Percentiles rank a stretch among this genome's conserved stretches.
phyloP scores from a whole-genome alignment of 2,797 vertebrate species.

The Trichosurus vulpecula region DNA sequence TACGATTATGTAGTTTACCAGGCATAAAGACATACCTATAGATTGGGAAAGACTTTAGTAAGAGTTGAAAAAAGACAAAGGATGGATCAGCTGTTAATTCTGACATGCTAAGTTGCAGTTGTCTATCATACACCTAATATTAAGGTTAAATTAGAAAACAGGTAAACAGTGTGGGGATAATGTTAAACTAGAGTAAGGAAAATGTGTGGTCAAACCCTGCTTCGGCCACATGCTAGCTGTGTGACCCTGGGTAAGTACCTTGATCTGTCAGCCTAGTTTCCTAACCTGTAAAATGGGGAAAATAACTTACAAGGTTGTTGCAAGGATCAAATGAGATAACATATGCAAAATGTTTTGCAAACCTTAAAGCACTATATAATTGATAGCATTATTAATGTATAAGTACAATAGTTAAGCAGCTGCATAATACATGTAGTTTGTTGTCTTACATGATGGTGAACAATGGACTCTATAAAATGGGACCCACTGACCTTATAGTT shows the following conservation, averaged over 20 bases:
- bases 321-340: neutral
- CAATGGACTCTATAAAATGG: neutral
- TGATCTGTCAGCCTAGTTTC: neutral
- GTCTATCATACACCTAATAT: neutral
- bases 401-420: neutral
- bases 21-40: neutral
- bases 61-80: neutral
- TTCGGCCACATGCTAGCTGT: neutral
- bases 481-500: neutral
- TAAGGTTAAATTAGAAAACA: neutral
- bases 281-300: neutral
- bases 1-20: neutral
- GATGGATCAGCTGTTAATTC: neutral
- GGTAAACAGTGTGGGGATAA: neutral
- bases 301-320: neutral
- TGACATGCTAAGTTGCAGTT: neutral
- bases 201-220: neutral
- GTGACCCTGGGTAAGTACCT: neutral
- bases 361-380: neutral
- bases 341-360: neutral
- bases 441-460: neutral
- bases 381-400: neutral
- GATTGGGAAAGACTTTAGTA: neutral
- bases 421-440: neutral
- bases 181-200: neutral